Evolutionary conservation across 2,888 invertebrate genomes (phyloP).

Genomic region (Masnerella sp.): DNA sequence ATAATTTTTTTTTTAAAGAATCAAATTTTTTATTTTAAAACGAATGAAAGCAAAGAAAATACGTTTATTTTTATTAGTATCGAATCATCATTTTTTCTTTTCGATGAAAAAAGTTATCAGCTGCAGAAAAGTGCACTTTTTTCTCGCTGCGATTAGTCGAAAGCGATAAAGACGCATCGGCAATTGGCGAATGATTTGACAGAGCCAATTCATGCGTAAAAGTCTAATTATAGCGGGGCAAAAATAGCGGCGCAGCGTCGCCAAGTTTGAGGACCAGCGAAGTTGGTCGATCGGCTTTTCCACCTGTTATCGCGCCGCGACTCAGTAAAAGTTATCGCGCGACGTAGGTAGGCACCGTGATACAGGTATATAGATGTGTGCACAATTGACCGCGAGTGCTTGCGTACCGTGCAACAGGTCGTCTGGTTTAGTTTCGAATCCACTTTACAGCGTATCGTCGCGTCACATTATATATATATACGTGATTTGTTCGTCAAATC

Average conservation of each 20-base stretch:
- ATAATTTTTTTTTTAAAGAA: no score
- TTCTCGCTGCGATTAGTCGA: slow-evolving; percentile 1
- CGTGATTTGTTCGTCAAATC: slow-evolving; percentile 4
- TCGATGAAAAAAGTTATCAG: no score
- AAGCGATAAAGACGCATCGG: slow-evolving; percentile 13
- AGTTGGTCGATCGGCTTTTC: slow-evolving; percentile 33
- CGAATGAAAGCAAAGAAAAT: no score
- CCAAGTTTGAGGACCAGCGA: slow-evolving; percentile 36
- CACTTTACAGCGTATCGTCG: slow-evolving; percentile 37
- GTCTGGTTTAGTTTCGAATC: slow-evolving; percentile 49
- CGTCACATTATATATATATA: slow-evolving; percentile 1
- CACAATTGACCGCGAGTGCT: slow-evolving; percentile 50
- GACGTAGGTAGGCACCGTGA: slow-evolving; percentile 23
- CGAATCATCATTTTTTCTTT: no score
- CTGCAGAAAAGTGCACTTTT: no score
- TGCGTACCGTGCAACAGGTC: slow-evolving; percentile 60
- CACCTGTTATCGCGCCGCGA: slow-evolving; percentile 43
- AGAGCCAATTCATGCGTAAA: slow-evolving; percentile 38
- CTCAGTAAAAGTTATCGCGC: slow-evolving; percentile 42
- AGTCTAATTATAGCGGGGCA: slow-evolving; percentile 35
- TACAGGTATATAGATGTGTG: slow-evolving; percentile 43
- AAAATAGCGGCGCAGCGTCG: slow-evolving; percentile 33
- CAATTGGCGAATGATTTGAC: slow-evolving; percentile 22
- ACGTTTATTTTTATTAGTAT: no score
- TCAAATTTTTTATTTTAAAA: no score